A percentile compares a stretch with the other conserved stretches of the same genome.
Conservation (phyloP, 2,113 vertebrate species). For the Merops nubicus region DNA sequence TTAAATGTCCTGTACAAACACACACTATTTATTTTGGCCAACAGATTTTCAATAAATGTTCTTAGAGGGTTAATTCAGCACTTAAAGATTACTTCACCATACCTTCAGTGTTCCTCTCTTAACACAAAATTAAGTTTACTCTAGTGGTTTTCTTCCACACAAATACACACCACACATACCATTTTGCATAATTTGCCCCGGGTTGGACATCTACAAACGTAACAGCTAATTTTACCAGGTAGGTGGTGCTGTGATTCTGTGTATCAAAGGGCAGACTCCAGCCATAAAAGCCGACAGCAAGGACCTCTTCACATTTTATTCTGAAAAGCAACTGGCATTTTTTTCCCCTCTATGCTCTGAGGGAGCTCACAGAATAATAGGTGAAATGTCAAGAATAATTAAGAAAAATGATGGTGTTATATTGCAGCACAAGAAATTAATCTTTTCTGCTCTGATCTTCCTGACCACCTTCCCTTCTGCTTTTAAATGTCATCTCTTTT, state of each 20-base stretch:
- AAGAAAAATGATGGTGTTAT: conserved; percentile 73
- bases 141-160: not conserved
- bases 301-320: conserved; percentile 48
- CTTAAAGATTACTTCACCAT: not conserved
- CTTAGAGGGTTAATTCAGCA: not conserved
- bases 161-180: not conserved
- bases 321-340: conserved; percentile 49
- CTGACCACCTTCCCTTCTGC: conserved; percentile 47
- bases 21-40: not conserved
- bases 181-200: not conserved
- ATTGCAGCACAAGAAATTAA: conserved; percentile 62
- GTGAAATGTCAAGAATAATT: conserved; percentile 77
- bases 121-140: not conserved
- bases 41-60: not conserved
- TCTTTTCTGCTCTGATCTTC: conserved; percentile 58
- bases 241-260: conserved; percentile 64
- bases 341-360: conserved; percentile 1
- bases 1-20: not conserved
- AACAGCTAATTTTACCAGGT: conserved; percentile 12
- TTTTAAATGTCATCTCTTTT: conserved; percentile 66
- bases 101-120: not conserved
- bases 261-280: conserved; percentile 11
- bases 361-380: conserved; percentile 55
- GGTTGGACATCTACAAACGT: not conserved
- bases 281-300: conserved; percentile 2